phyloP scores from a whole-genome alignment of 2,888 invertebrate species.

The Isoperla grammatica region DNA sequence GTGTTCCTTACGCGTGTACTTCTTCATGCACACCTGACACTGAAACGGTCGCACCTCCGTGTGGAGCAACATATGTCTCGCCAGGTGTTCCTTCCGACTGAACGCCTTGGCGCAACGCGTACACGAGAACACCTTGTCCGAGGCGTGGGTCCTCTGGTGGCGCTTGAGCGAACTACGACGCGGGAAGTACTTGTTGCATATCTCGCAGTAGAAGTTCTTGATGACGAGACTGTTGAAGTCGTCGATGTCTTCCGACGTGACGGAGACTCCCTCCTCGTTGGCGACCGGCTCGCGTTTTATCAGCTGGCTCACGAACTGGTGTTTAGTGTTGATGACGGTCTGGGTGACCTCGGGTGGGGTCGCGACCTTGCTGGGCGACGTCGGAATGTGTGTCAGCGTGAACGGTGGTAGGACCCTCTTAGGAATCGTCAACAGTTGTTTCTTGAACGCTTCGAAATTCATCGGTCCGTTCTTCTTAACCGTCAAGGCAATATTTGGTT shows the following conservation, averaged over 20 bases:
- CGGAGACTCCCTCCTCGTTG: slow-evolving; percentile 2
- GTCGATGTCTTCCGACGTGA: slow-evolving; percentile 3
- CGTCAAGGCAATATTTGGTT: background rate
- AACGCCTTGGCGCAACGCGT: slow-evolving; percentile 36
- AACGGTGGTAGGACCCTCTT: background rate
- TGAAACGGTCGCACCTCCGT: slow-evolving; percentile 33
- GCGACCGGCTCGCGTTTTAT: slow-evolving; percentile 2
- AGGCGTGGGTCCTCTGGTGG: slow-evolving; percentile 36
- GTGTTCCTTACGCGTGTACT: slow-evolving; percentile 34
- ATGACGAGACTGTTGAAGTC: slow-evolving; percentile 13
- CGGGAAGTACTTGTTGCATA: slow-evolving; percentile 29
- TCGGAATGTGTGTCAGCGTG: background rate
- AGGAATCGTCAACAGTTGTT: background rate
- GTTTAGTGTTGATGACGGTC: slow-evolving; percentile 2
- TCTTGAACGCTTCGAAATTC: background rate
- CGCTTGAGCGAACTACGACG: slow-evolving; percentile 36
- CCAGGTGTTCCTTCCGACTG: slow-evolving; percentile 36
- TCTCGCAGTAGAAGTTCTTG: slow-evolving; percentile 17
- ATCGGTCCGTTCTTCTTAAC: background rate
- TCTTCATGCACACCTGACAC: slow-evolving; percentile 35
- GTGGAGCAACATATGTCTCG: slow-evolving; percentile 36
- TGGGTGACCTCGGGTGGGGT: background rate
- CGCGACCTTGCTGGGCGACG: background rate
- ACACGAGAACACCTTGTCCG: slow-evolving; percentile 35
- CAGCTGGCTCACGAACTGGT: slow-evolving; percentile 11